phyloP scores from a whole-genome alignment of 2,888 invertebrate genomes.

The Neoascia interrupta region DNA sequence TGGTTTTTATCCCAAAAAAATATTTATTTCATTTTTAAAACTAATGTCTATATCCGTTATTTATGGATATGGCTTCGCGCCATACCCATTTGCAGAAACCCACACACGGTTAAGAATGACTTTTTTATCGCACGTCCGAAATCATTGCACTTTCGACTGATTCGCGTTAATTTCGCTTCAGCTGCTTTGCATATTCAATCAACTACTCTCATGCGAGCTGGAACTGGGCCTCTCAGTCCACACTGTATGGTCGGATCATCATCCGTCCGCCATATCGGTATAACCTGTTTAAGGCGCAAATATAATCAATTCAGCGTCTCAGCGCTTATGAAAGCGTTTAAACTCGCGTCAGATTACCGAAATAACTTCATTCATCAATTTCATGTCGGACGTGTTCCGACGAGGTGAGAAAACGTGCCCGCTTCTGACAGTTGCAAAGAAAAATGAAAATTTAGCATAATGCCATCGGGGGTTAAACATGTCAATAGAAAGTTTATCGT shows the following conservation, averaged over 20 bases:
- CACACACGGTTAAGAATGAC: background rate
- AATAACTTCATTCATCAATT: conserved; percentile 69
- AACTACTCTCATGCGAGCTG: background rate
- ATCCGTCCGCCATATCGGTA: background rate
- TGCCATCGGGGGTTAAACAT: too few relatives aligned
- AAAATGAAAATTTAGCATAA: too few relatives aligned
- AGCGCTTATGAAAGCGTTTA: conserved; percentile 40
- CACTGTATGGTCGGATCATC: conserved; percentile 7
- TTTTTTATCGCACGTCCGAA: conserved; percentile 35
- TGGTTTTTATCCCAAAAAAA: too few relatives aligned
- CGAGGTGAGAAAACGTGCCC: too few relatives aligned
- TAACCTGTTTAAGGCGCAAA: conserved; percentile 15
- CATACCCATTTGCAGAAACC: background rate
- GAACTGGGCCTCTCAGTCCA: conserved; percentile 27
- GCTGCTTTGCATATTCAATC: conserved; percentile 62
- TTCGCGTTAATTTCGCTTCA: conserved; percentile 58
- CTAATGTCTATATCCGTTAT: conserved; percentile 41
- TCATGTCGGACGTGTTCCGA: conserved; percentile 57
- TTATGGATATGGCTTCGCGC: background rate
- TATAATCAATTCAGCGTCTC: conserved; percentile 25
- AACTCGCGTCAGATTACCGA: conserved; percentile 55
- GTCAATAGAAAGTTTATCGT: too few relatives aligned
- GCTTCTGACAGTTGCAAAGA: too few relatives aligned
- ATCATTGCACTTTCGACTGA: conserved; percentile 53
- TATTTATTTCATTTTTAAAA: too few relatives aligned